These are phyloP conservation scores for Petrosia ficiformis DNA, from an alignment of 37 sponge, comb jelly and placozoan species.

Conservation along the genomic window DNA sequence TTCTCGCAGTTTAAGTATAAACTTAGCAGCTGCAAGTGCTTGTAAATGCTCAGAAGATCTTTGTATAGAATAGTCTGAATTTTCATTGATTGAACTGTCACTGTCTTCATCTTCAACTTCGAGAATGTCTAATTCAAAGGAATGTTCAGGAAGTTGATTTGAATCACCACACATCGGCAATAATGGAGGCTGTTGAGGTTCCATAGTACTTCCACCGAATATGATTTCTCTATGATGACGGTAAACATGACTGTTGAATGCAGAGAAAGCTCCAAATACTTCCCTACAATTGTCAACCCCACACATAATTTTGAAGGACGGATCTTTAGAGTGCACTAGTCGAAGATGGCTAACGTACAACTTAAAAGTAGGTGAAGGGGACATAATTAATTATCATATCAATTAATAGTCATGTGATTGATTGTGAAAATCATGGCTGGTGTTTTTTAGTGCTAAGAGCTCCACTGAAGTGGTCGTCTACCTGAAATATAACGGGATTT, in stretches of 20 bases:
- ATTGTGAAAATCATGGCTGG: too few species aligned
- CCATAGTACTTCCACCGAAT: not conserved
- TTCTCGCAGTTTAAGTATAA: conserved; percentile 19
- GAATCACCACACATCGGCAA: too few species aligned
- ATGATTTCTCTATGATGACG: conserved; percentile 8
- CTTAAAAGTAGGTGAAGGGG: too few species aligned
- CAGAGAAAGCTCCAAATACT: conserved; percentile 16
- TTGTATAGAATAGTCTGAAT: too few species aligned
- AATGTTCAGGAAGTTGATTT: not conserved
- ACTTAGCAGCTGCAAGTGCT: not conserved
- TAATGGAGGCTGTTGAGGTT: not conserved
- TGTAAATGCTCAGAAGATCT: too few species aligned
- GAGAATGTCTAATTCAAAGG: too few species aligned
- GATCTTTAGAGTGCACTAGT: conserved; percentile 26
- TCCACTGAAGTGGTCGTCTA: conserved; percentile 3
- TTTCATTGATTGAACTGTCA: not conserved
- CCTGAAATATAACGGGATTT: not conserved
- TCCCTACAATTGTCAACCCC: conserved; percentile 19
- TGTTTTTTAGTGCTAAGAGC: not conserved
- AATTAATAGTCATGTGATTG: not conserved
- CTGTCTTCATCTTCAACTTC: not conserved
- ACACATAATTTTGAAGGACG: conserved; percentile 19
- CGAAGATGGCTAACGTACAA: conserved; percentile 51
- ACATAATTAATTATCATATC: too few species aligned
- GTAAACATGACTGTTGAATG: conserved; percentile 37